Percentiles rank a stretch among this genome's conserved stretches.
phyloP scores from a whole-genome alignment of 2,113 vertebrate genomes.

The Hyla sarda region DNA sequence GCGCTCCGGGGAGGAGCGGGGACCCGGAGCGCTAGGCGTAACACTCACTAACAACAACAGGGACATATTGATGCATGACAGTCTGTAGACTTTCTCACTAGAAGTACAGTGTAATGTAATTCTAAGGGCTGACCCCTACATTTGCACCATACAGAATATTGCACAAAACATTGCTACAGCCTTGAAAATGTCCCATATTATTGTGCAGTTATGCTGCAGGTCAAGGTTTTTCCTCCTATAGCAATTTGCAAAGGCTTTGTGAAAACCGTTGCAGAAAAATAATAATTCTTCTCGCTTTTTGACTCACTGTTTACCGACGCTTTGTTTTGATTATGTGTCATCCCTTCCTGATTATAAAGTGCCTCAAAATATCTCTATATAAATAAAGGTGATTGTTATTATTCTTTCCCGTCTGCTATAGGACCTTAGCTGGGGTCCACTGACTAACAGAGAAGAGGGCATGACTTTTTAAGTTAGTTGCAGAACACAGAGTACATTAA shows the following conservation, averaged over 20 bases:
- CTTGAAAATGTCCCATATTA: background rate
- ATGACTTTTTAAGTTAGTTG: background rate
- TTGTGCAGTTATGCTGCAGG: background rate
- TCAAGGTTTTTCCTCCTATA: background rate
- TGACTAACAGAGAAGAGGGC: no score
- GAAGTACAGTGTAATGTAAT: no score
- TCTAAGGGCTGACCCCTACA: no score
- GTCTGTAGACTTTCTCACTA: no score
- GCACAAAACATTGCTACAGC: background rate
- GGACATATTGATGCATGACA: no score
- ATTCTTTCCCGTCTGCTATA: background rate
- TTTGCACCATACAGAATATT: no score
- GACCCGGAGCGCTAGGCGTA: no score
- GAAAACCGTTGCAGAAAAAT: background rate
- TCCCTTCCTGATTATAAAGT: background rate
- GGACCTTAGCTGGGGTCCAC: no score
- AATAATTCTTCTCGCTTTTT: background rate
- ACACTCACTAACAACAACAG: no score
- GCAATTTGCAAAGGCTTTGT: background rate
- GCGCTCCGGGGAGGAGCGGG: no score
- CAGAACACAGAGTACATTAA: background rate
- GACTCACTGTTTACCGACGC: background rate
- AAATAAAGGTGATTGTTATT: background rate
- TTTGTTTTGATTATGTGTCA: background rate
- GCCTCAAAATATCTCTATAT: background rate